Conservation (phyloP, 1,140 invertebrate species). For the Caerostris darwini region DNA sequence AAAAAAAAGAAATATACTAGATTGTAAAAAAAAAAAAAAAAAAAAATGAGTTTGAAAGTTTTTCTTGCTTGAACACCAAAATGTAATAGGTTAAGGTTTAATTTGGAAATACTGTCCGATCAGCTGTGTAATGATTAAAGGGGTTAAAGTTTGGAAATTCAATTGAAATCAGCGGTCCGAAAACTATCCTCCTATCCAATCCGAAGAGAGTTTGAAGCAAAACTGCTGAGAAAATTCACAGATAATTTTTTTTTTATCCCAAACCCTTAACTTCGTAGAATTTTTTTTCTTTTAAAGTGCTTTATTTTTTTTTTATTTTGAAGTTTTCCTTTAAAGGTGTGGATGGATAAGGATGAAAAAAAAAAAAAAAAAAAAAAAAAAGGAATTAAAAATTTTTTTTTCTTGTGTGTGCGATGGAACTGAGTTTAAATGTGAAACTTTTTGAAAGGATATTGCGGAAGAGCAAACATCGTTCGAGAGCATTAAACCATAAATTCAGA, state of each 20-base stretch:
- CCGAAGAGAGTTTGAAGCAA: neutral
- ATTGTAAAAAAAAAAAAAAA: conserved; percentile 7
- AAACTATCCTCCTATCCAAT: conserved; percentile 1
- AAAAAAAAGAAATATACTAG: neutral
- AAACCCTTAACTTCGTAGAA: neutral
- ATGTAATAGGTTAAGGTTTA: conserved; percentile 47
- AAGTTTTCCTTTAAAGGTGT: neutral
- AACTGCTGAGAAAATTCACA: neutral
- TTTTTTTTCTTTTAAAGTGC: conserved; percentile 6
- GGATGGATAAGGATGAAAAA: neutral
- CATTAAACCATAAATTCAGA: neutral
- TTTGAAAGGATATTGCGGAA: neutral
- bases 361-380: neutral
- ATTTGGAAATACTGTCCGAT: conserved; percentile 20
- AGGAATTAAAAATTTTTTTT: too few species aligned
- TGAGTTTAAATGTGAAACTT: conserved; percentile 24
- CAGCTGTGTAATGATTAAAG: conserved; percentile 66
- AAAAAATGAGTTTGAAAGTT: neutral
- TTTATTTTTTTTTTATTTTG: neutral
- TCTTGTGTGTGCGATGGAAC: neutral
- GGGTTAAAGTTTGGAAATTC: conserved; percentile 51
- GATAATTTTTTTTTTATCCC: too few species aligned
- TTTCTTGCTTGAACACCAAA: neutral
- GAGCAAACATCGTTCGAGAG: neutral
- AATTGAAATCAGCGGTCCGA: conserved; percentile 41